These are phyloP conservation scores for Acanthis flammea DNA, from an alignment of 2,797 vertebrate species.

Conservation along the genomic window DNA sequence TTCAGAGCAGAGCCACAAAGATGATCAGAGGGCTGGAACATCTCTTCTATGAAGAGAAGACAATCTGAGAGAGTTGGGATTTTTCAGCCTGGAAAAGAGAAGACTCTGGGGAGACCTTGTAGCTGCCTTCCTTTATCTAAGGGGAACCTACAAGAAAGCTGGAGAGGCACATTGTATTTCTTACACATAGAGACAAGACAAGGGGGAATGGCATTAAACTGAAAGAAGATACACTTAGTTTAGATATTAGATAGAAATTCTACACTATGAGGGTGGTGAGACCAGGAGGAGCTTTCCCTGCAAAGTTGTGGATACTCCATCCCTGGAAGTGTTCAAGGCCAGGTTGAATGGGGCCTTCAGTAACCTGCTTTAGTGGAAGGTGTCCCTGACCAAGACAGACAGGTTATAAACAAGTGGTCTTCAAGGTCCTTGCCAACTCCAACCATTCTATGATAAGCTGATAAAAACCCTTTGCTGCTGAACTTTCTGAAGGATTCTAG, in stretches of 20 bases:
- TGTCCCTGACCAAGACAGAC: background rate
- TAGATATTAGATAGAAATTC: background rate
- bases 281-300: background rate
- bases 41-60: background rate
- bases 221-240: background rate
- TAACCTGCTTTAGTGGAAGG: background rate
- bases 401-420: background rate
- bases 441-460: background rate
- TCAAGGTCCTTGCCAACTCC: background rate
- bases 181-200: background rate
- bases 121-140: background rate
- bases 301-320: background rate
- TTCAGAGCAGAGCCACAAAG: background rate
- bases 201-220: background rate
- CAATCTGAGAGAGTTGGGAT: background rate
- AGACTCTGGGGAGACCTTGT: background rate
- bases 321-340: background rate
- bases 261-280: background rate
- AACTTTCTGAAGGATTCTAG: background rate
- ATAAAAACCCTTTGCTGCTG: background rate
- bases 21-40: background rate
- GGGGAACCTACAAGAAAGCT: background rate
- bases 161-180: background rate
- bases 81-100: background rate
- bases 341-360: background rate